Base-by-base conservation (phyloP, 1,140 invertebrate genomes). In the Brachionus sp. region DNA sequence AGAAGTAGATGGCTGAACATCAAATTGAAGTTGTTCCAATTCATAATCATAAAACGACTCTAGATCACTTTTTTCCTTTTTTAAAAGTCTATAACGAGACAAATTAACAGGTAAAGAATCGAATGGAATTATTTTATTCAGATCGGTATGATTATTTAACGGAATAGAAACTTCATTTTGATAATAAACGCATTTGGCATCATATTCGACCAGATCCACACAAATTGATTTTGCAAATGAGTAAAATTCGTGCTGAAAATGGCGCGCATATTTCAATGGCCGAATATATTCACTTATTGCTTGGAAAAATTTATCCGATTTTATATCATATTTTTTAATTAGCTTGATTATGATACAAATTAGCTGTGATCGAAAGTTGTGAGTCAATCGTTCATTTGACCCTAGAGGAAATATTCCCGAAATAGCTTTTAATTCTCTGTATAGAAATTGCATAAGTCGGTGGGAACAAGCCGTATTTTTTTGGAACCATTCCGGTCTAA, bases 401-500 rank as follows among this genome's bases (percentile, higher is more conserved):
- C 50, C 16, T 5, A 7, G 23, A 9, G 77, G 37, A 2, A 12
- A 33, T 13, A 80, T 62, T 12, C 77, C 50, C 3, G 62, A 39
- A 25, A 95, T 86, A 85, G 92, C 93, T 87, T 92, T 91, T 13
- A 97, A 89, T 89, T 97, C 95, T 83, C 95, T 90, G 86, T 93
- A 93, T 1, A 97, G 89, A 94, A 95, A 97, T 0, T 93, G 94
- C 66, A 94, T 91, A 42, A 97, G 88, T 2, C 95, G 92, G 87
- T 93, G 92, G 73, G 92, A 91, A 87, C 93, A 92, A 29, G 92
- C 92, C 64, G 93, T 93, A 90, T 95, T 94, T 86, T 91, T 90
- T 86, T 93, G 92, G 86, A 84, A 88, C 89, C 93, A 95, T 53
- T 91, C 90, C 0, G 94, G 92, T 25, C 92, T 91, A 84, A 91